A percentile compares a stretch with the other conserved stretches of the same genome.
Conservation (phyloP, 2,797 vertebrate genomes). For the Intellagama lesueurii region DNA sequence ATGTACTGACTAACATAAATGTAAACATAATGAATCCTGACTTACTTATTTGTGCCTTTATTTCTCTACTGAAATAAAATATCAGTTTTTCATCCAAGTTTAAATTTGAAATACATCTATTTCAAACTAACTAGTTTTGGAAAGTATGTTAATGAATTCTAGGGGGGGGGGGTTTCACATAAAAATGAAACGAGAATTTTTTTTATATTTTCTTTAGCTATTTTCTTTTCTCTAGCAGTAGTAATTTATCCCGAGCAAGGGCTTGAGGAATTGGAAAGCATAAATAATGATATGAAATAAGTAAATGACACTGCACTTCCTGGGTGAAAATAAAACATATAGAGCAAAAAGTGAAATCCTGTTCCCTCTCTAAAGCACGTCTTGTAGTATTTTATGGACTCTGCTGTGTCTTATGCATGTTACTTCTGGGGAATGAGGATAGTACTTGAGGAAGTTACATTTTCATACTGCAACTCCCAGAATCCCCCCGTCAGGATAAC, state of each 20-base stretch:
- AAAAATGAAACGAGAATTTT: slow-evolving; percentile 68
- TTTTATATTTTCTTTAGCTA: slow-evolving; percentile 70
- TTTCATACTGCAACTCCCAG: too few species aligned
- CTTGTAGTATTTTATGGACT: slow-evolving; percentile 55
- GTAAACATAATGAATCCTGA: slow-evolving; percentile 5
- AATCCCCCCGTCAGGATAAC: too few species aligned
- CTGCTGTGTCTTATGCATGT: slow-evolving; percentile 40
- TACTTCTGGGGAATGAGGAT: slow-evolving; percentile 47
- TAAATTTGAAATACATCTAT: slow-evolving; percentile 61
- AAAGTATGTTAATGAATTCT: slow-evolving; percentile 68
- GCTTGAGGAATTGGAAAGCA: slow-evolving; percentile 46
- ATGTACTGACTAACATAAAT: slow-evolving; percentile 7
- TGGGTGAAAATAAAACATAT: slow-evolving; percentile 25
- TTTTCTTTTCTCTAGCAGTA: slow-evolving; percentile 42
- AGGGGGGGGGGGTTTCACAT: slow-evolving; percentile 49
- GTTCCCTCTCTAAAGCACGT: slow-evolving; percentile 10
- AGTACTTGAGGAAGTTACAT: too few species aligned
- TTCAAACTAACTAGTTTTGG: slow-evolving; percentile 69
- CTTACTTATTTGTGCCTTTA: neutral
- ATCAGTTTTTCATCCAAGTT: slow-evolving; percentile 47
- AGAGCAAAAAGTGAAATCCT: slow-evolving; percentile 25
- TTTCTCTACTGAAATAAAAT: slow-evolving; percentile 30
- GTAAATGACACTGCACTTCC: slow-evolving; percentile 46
- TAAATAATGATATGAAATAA: slow-evolving; percentile 70
- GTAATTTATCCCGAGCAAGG: slow-evolving; percentile 65